phyloP scores from a whole-genome alignment of 2,888 invertebrate genomes.

The Lasioglossum malachurum region DNA sequence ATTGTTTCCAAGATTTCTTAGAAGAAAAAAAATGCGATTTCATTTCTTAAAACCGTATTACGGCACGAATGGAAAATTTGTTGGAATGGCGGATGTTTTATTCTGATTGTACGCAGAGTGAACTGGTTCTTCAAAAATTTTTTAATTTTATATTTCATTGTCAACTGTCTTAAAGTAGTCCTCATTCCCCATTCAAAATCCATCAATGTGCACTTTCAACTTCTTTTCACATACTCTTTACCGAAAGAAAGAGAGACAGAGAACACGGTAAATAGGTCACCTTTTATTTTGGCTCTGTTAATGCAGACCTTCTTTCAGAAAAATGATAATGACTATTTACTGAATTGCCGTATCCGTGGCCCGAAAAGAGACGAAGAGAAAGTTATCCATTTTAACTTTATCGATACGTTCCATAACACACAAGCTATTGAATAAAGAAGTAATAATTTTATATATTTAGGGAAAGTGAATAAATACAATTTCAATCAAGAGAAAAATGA shows the following conservation, averaged over 20 bases:
- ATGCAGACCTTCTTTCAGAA: background rate
- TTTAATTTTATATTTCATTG: background rate
- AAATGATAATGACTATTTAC: background rate
- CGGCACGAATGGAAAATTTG: background rate
- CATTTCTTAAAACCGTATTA: background rate
- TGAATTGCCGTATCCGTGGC: background rate
- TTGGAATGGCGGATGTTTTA: background rate
- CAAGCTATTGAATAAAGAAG: background rate
- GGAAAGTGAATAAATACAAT: background rate
- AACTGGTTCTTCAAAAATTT: background rate
- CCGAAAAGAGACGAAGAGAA: background rate
- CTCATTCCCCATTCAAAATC: background rate
- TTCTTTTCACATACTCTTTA: background rate
- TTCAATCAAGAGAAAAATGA: background rate
- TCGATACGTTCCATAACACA: background rate
- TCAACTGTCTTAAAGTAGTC: background rate
- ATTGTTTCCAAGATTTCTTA: background rate
- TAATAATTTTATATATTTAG: background rate
- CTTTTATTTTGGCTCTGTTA: background rate
- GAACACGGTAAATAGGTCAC: background rate
- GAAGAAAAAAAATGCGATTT: background rate
- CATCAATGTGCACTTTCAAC: background rate
- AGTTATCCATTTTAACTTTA: background rate
- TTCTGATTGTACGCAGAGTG: background rate
- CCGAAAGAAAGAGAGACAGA: background rate